These are phyloP conservation scores for Pegoplata infirma DNA, from an alignment of 2,888 invertebrate genomes.

Conservation along the genomic window DNA sequence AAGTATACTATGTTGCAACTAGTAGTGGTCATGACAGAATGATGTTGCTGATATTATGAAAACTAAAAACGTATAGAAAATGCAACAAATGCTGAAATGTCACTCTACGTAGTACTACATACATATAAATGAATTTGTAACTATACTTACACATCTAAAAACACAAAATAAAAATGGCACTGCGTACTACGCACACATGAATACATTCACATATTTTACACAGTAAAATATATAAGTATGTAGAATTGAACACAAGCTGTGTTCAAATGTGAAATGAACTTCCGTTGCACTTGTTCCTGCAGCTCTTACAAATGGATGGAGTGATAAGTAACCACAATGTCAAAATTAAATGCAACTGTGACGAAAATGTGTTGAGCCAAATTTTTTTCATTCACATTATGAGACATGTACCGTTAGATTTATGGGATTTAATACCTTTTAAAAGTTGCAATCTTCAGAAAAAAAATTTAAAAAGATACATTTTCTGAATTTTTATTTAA, in stretches of 20 bases:
- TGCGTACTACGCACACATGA: slow-evolving; percentile 24
- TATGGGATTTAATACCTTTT: too few species aligned
- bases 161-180: slow-evolving; percentile 2
- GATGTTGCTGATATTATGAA: slow-evolving; percentile 13
- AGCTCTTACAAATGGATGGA: background rate
- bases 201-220: background rate
- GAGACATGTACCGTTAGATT: too few species aligned
- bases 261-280: slow-evolving; percentile 58
- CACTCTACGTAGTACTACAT: slow-evolving; percentile 52
- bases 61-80: slow-evolving; percentile 38
- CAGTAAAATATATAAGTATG: background rate
- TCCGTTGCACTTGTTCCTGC: slow-evolving; percentile 45
- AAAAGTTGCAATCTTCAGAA: too few species aligned
- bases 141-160: slow-evolving; percentile 9
- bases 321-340: slow-evolving; percentile 17
- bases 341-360: too few species aligned
- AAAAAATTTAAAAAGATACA: too few species aligned
- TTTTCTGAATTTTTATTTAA: too few species aligned
- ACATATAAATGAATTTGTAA: slow-evolving; percentile 15
- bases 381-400: too few species aligned
- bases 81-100: slow-evolving; percentile 68
- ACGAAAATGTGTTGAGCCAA: too few species aligned
- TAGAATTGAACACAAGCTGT: slow-evolving; percentile 51
- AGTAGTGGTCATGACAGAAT: slow-evolving; percentile 53
- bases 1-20: too few species aligned